Conservation (phyloP, 2,888 invertebrate genomes). For the Adelognathus sp. region DNA sequence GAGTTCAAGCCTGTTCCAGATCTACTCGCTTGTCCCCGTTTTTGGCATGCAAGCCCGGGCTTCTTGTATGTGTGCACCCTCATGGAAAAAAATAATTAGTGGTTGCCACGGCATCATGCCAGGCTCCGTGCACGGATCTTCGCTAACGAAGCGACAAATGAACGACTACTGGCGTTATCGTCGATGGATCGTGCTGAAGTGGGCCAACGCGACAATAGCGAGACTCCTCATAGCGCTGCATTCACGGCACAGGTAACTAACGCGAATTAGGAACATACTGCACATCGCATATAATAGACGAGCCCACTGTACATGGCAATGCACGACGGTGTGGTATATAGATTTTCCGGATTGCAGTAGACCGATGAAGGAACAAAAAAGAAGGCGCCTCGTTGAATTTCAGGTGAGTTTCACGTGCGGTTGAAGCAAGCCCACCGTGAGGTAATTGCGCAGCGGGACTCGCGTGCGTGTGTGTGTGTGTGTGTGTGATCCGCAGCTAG, state of each 20-base stretch:
- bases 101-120: constrained; percentile 24
- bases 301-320: background rate
- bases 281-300: background rate
- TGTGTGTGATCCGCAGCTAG: constrained; percentile 25
- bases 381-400: constrained; percentile 26
- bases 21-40: background rate
- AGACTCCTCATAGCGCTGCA: background rate
- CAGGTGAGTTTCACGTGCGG: constrained; percentile 37
- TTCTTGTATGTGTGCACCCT: background rate
- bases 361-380: background rate
- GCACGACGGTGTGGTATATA: background rate
- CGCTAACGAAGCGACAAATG: constrained; percentile 35
- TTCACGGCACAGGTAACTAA: background rate
- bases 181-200: constrained; percentile 36
- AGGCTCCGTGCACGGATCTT: constrained; percentile 15
- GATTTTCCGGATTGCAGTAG: constrained; percentile 7
- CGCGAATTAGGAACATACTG: background rate
- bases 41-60: background rate
- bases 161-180: constrained; percentile 22
- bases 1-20: background rate
- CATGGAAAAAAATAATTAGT: constrained; percentile 38
- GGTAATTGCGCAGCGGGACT: constrained; percentile 33
- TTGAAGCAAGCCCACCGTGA: constrained; percentile 12
- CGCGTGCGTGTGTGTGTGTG: constrained; percentile 11
- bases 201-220: constrained; percentile 14